Evolutionary conservation across 2,113 vertebrate species (phyloP).

Genomic region (Paradoxurus hermaphroditus): DNA sequence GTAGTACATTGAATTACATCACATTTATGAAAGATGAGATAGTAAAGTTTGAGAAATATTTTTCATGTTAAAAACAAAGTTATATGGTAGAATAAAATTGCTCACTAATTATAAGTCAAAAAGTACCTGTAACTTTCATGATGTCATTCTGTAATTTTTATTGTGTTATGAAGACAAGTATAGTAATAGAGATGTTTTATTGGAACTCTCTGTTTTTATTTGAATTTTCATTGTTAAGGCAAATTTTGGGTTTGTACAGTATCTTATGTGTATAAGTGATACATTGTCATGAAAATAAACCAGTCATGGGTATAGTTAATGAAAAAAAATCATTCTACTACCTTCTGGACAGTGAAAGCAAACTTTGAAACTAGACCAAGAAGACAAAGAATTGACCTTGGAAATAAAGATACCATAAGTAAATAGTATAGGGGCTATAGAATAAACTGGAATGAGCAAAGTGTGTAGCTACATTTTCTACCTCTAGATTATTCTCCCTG

Average conservation of each 20-base stretch:
- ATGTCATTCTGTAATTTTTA: slow-evolving; percentile 25
- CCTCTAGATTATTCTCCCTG: neutral
- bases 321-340: neutral
- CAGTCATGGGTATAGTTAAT: neutral
- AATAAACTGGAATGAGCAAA: neutral
- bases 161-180: slow-evolving; percentile 40
- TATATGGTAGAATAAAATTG: neutral
- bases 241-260: slow-evolving; percentile 11
- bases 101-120: slow-evolving; percentile 61
- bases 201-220: slow-evolving; percentile 1
- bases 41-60: slow-evolving; percentile 26
- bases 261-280: neutral
- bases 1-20: neutral
- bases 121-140: slow-evolving; percentile 44
- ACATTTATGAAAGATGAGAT: neutral
- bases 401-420: neutral
- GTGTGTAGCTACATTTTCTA: neutral
- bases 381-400: neutral
- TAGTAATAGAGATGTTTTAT: slow-evolving; percentile 37
- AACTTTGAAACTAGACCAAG: neutral
- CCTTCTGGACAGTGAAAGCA: neutral
- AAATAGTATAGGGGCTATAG: neutral
- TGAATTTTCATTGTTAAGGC: slow-evolving; percentile 40
- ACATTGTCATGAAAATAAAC: neutral
- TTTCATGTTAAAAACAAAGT: slow-evolving; percentile 49